phyloP scores from a whole-genome alignment of 2,888 invertebrate species.

The Pollenia amentaria region DNA sequence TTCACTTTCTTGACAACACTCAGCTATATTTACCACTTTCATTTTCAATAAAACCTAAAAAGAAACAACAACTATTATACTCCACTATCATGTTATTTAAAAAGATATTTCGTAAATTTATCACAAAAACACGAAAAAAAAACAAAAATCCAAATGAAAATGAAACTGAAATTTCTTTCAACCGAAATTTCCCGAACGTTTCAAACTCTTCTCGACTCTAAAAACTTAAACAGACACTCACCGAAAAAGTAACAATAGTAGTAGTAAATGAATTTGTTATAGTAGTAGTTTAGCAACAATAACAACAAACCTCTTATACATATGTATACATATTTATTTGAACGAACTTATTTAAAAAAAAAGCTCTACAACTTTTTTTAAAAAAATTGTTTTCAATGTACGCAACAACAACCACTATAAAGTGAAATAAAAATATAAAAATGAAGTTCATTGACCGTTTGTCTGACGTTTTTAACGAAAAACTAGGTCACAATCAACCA shows the following conservation, averaged over 20 bases:
- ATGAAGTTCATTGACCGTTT: constrained; percentile 80
- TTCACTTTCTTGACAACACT: constrained; percentile 66
- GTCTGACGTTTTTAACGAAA: constrained; percentile 78
- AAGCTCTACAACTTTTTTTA: background rate
- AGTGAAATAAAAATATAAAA: constrained; percentile 34
- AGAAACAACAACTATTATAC: constrained; percentile 42
- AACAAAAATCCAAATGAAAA: constrained; percentile 79
- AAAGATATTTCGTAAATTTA: constrained; percentile 65
- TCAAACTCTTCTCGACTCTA: background rate
- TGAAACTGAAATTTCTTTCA: constrained; percentile 81
- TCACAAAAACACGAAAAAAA: constrained; percentile 61
- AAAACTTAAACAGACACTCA: constrained; percentile 15
- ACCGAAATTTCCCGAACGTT: constrained; percentile 34
- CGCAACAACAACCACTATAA: background rate
- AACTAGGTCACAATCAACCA: constrained; percentile 80
- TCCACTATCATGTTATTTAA: constrained; percentile 36
- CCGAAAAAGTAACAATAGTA: constrained; percentile 32
- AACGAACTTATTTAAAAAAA: constrained; percentile 40
- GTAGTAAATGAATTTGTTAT: constrained; percentile 44
- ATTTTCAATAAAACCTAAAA: constrained; percentile 74
- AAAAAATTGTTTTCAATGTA: no score
- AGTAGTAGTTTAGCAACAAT: constrained; percentile 10
- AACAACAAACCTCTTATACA: background rate
- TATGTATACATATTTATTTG: constrained; percentile 11
- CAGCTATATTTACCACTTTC: constrained; percentile 75